These are phyloP conservation scores for Acromyrmex heyeri DNA, from an alignment of 1,140 invertebrate genomes.

Conservation along the genomic window DNA sequence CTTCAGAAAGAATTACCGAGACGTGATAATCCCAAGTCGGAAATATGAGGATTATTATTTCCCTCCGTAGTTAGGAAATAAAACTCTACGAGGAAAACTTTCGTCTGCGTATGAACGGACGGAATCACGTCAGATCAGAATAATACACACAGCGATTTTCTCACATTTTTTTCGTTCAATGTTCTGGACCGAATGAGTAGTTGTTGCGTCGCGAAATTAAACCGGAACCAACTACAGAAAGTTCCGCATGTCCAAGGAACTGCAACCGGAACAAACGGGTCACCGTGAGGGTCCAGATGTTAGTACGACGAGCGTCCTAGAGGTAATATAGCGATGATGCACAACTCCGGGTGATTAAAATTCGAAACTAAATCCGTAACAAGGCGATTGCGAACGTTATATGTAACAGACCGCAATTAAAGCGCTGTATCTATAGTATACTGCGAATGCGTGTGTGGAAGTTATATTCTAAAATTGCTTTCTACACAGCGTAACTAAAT, in stretches of 20 bases:
- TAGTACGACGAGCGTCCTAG: background rate
- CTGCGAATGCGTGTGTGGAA: background rate
- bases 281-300: background rate
- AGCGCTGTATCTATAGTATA: slow-evolving; percentile 24
- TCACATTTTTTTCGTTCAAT: background rate
- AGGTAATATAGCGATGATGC: slow-evolving; percentile 39
- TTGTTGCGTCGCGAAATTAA: slow-evolving; percentile 6
- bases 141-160: background rate
- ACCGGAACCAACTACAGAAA: background rate
- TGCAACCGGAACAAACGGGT: slow-evolving; percentile 20
- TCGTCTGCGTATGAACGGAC: background rate
- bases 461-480: slow-evolving; percentile 26
- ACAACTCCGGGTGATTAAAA: slow-evolving; percentile 49
- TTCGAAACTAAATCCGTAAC: slow-evolving; percentile 50
- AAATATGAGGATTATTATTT: background rate
- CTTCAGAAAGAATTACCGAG: background rate
- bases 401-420: slow-evolving; percentile 46
- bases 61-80: background rate
- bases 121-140: background rate
- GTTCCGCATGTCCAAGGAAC: slow-evolving; percentile 8
- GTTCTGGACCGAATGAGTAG: background rate
- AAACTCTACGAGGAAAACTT: background rate
- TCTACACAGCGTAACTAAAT: background rate
- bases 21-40: background rate
- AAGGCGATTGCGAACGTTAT: slow-evolving; percentile 28